Conservation (phyloP, 2,797 vertebrate genomes). For the Hoplostethus mediterraneus region DNA sequence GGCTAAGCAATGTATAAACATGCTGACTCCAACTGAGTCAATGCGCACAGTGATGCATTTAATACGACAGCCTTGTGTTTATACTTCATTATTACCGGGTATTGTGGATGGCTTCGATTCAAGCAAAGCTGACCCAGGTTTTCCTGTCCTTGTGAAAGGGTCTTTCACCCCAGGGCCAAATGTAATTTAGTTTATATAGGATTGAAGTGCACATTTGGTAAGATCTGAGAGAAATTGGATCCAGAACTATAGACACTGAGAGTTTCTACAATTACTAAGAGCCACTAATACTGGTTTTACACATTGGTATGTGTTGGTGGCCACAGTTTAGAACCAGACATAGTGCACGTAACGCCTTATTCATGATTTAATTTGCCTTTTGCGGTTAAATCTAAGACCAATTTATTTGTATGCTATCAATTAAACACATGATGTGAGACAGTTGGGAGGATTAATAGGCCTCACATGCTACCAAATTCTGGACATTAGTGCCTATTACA, state of each 20-base stretch:
- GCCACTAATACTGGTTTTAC: neutral
- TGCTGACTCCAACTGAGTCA: neutral
- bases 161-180: conserved; percentile 30
- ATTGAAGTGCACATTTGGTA: conserved; percentile 21
- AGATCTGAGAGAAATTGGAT: conserved; percentile 16
- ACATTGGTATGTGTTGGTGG: neutral
- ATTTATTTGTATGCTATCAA: neutral
- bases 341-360: neutral
- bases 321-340: neutral
- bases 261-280: neutral
- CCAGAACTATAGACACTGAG: conserved; percentile 12
- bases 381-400: neutral
- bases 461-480: neutral
- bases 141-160: conserved; percentile 30
- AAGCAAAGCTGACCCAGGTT: conserved; percentile 16
- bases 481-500: neutral
- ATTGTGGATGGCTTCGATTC: conserved; percentile 41
- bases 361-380: neutral
- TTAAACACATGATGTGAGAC: neutral
- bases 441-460: neutral
- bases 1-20: conserved; percentile 30
- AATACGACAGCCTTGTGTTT: conserved; percentile 28
- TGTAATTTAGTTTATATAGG: neutral
- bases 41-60: conserved; percentile 13
- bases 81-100: conserved; percentile 42